phyloP scores from a whole-genome alignment of 1,140 invertebrate species.

The Brachionus asplanchnoidis region DNA sequence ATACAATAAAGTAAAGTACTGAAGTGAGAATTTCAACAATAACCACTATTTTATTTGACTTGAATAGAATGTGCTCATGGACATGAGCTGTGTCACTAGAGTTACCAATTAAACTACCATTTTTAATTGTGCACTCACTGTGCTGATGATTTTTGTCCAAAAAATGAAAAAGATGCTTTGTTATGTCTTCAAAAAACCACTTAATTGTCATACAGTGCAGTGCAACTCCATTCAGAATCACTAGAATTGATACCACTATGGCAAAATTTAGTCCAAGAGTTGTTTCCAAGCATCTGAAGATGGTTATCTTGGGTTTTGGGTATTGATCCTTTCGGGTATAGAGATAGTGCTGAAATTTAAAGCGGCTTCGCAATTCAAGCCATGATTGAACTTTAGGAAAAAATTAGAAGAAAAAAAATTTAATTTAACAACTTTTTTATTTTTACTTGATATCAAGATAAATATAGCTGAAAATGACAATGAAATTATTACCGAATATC shows the following conservation, averaged over 20 bases:
- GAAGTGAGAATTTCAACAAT: neutral
- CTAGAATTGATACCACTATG: neutral
- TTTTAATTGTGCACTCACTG: neutral
- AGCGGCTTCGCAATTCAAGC: neutral
- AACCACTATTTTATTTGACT: neutral
- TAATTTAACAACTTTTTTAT: neutral
- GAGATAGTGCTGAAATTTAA: neutral
- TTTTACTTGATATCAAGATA: neutral
- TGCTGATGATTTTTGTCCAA: neutral
- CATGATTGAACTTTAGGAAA: neutral
- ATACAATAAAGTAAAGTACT: neutral
- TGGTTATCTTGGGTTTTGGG: neutral
- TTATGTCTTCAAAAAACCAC: constrained; percentile 1
- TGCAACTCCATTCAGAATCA: neutral
- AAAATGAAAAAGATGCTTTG: constrained; percentile 4
- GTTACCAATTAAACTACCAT: neutral
- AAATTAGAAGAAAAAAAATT: neutral
- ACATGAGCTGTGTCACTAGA: neutral
- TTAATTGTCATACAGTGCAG: neutral
- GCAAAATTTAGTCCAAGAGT: neutral
- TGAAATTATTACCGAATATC: neutral
- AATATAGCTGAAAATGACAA: neutral
- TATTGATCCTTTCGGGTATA: neutral
- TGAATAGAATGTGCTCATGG: neutral
- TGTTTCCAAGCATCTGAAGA: neutral